Base-by-base conservation (phyloP, 2,113 vertebrate species). In the Scolopax mira region DNA sequence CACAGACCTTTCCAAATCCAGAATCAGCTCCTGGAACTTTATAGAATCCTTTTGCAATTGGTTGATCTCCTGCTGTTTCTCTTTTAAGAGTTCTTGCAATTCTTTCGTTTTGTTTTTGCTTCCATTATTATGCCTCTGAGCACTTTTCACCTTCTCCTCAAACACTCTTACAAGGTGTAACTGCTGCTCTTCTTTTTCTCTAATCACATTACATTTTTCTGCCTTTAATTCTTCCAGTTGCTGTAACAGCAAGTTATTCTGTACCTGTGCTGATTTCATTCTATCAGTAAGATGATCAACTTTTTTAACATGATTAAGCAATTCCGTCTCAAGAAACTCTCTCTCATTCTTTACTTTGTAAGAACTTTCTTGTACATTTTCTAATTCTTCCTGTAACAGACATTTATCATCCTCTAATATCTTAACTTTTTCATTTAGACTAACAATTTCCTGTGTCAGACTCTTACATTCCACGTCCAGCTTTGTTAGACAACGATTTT, bases 11-110 rank as follows among this genome's bases (percentile, higher is more conserved):
- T 99, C 98, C 48, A 99, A 90, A 81, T 98, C 98, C 51, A 99
- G 94, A 72, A 99, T 98, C 61, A 98, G 57, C 58, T 99, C 98
- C 82, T 99, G 99, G 94, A 98, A 98, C 88, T 95, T 97, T 44
- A 99, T 98, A 54, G 98, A 99, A 97, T 99, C 98, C 16, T 98
- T 98, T 31, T 99, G 99, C 58, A 99, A 97, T 35, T 98, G 98
- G 60, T 96, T 99, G 54, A 99, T 98, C 96, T 99, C 98, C 78
- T 98, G 98, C 54, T 99, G 99, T 67, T 99, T 99, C 80, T 99
- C 98, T 85, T 97, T 99, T 18, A 99, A 97, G 10, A 99, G 98
- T 67, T 99, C 99, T 67, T 98, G 98, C 58, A 99, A 95, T 61
- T 99, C 98, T 86, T 97, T 99, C 3, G 98, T 98, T 93, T 97